Conservation (phyloP, 1,140 invertebrate species). For the Globodera rostochiensis region DNA sequence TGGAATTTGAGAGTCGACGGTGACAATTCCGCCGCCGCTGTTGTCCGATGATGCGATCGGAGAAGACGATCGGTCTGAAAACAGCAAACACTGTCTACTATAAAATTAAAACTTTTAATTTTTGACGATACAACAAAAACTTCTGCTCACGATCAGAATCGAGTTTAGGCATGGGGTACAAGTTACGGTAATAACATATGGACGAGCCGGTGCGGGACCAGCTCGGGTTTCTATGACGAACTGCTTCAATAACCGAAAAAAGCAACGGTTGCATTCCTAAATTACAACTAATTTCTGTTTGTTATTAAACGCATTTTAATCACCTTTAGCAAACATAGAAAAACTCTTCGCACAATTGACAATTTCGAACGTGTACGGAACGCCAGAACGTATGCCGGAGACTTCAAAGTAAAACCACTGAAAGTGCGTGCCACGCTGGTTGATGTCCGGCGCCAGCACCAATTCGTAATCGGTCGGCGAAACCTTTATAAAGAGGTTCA, state of each 20-base stretch:
- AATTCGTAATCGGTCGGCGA: constrained; percentile 81
- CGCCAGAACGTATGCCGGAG: constrained; percentile 76
- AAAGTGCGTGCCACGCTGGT: constrained; percentile 75
- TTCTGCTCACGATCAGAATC: constrained; percentile 1
- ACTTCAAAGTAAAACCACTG: constrained; percentile 92
- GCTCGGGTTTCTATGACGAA: constrained; percentile 71
- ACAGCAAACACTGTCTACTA: too few species aligned
- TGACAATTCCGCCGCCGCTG: too few species aligned
- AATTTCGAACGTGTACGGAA: constrained; percentile 83
- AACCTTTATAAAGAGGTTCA: constrained; percentile 18
- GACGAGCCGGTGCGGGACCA: constrained; percentile 78
- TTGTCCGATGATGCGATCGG: too few species aligned
- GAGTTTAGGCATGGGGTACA: constrained; percentile 58
- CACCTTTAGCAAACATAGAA: constrained; percentile 84
- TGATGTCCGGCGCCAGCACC: constrained; percentile 85
- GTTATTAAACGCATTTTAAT: neutral
- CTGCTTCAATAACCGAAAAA: constrained; percentile 78
- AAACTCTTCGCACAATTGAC: constrained; percentile 86
- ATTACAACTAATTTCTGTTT: constrained; percentile 31
- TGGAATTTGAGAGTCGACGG: too few species aligned
- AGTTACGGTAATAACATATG: constrained; percentile 79
- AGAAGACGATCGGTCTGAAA: too few species aligned
- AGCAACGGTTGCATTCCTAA: constrained; percentile 85
- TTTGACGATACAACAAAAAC: too few species aligned
- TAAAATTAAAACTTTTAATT: too few species aligned